These are phyloP conservation scores for Cistogaster globosa DNA, from an alignment of 2,888 invertebrate species.

Conservation along the genomic window DNA sequence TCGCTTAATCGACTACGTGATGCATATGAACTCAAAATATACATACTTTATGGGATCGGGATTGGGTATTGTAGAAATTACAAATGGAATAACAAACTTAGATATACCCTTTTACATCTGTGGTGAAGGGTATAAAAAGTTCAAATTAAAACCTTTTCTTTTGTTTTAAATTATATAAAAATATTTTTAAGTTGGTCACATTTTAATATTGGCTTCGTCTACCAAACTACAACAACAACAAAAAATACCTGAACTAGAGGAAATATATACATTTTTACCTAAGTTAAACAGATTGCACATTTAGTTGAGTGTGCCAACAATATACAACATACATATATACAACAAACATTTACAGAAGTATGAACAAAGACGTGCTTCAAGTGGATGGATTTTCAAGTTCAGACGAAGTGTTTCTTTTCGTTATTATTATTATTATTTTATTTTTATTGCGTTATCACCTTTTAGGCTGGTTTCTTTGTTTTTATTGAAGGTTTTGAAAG, in stretches of 20 bases:
- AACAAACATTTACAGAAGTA: not conserved
- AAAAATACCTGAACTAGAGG: not conserved
- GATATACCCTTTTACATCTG: too few species aligned
- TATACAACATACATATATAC: too few species aligned
- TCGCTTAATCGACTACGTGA: too few species aligned
- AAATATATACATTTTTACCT: not conserved
- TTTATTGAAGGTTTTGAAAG: not conserved
- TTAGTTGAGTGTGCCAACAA: not conserved
- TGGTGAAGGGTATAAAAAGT: too few species aligned
- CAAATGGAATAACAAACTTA: too few species aligned
- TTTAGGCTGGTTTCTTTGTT: constrained; percentile 42
- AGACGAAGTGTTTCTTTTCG: constrained; percentile 28
- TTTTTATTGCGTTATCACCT: constrained; percentile 31
- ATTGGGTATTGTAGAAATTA: too few species aligned
- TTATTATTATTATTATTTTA: too few species aligned
- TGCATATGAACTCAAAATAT: too few species aligned
- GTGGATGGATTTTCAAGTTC: constrained; percentile 67
- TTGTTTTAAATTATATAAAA: too few species aligned
- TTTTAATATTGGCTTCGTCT: not conserved
- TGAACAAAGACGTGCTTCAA: constrained; percentile 65
- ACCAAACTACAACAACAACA: not conserved
- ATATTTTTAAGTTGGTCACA: constrained; percentile 23
- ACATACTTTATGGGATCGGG: too few species aligned
- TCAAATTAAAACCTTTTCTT: too few species aligned
- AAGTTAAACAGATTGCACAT: not conserved